Base-by-base conservation (phyloP, 2,797 vertebrate genomes). In the Mus minutoides region DNA sequence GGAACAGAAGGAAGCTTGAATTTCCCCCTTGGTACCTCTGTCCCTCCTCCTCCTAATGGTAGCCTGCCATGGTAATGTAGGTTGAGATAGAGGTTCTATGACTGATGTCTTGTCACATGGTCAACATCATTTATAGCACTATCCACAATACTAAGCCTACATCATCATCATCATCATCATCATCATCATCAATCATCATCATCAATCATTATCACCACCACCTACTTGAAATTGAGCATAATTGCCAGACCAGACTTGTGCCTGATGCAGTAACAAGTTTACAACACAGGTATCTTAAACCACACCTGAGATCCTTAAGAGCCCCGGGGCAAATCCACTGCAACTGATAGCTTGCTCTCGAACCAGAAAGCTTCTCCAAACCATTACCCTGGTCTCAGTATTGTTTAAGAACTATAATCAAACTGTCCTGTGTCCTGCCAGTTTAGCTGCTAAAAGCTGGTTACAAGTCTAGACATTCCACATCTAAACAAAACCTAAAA, bases 401-500 rank as follows among this genome's bases (percentile, higher is more conserved):
- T 90, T 43, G 77, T 77, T 82, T 49, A 92, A 78, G 71, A 85
- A 56, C 19, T 94, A 10, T 62, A 34, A 34, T 31, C 80, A 82
- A 43, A 86, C 52, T 54, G 58, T 29, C 14, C 16, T 34, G 4
- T 34, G 37, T 77, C 64, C 46, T 19, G 19, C 3, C 22, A 6
- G 13, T 49, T 92, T 49, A 76, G 49, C 6, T 26, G 9, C 49
- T 60, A 80, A 80, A 71, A 88, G 21, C 19, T 34, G 43, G 37
- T 37, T 92, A 87, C 6, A 91, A 92, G 93, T 91, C 26, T 4
- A 62, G 22, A 58, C 62, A 64, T 49, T 67, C 13, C 43, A 94
- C 26, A 43, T 37, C 64, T 79, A 91, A 96, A 94, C n/a, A 76
- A 88, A 88, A 95, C 85, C 52, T 91, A 34, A 94, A 89, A 52